Base-by-base conservation (phyloP, 1,140 invertebrate species). In the Leucophenga varia region DNA sequence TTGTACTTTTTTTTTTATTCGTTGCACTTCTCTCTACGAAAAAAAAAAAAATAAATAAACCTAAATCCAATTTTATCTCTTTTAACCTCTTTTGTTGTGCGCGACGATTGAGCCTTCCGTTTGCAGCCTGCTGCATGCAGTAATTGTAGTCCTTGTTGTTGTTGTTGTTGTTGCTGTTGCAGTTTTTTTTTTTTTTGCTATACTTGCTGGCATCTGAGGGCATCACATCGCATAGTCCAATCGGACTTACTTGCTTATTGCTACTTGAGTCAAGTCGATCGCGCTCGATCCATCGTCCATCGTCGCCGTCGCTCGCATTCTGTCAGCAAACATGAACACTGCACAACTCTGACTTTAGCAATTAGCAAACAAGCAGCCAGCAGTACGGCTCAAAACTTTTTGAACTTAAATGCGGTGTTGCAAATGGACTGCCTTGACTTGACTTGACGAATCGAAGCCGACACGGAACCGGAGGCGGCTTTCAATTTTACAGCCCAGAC, bases 391-490 rank as follows among this genome's bases (percentile, higher is more conserved):
- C 60, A 70, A 61, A 67, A 67, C 63, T 71, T 59, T 65, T 59
- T 65, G 56, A 67, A 63, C 59, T 63, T 59, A 59, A 49, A 54
- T 54, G 58, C 59, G n/a, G n/a, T n/a, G n/a, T n/a, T n/a, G n/a
- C n/a, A n/a, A n/a, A n/a, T n/a, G n/a, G n/a, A n/a, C n/a, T n/a
- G n/a, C n/a, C n/a, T n/a, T n/a, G n/a, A n/a, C n/a, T n/a, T n/a
- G n/a, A n/a, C n/a, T n/a, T n/a, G n/a, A n/a, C n/a, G n/a, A n/a
- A n/a, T n/a, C n/a, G n/a, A n/a, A 51, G 50, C 51, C 60, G 67
- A 71, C 67, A 68, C 53, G 52, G 34, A 52, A 64, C 67, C 71
- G 71, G 67, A 71, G 67, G 67, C 67, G 67, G 37, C 67, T 64
- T 70, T 71, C 67, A 71, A 55, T 61, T 40, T 63, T 54, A n/a